Evolutionary conservation across 2,113 vertebrate genomes (phyloP).

Genomic region (Myotis lucifugus): DNA sequence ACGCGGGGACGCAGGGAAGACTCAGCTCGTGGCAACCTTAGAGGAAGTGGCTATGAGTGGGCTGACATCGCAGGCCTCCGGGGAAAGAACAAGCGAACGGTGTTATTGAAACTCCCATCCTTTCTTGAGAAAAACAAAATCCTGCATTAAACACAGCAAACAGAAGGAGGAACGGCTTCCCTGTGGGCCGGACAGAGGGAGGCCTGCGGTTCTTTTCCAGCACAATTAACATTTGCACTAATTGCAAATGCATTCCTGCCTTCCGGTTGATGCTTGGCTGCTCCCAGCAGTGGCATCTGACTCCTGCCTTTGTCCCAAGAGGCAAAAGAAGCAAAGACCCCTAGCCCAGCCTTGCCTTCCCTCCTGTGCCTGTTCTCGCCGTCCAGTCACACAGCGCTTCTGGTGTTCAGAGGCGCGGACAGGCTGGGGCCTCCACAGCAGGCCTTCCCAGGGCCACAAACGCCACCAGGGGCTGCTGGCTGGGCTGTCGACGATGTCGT

Average conservation of each 20-base stretch:
- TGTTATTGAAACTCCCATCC: not conserved
- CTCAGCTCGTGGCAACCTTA: not conserved
- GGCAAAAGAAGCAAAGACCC: conserved; percentile 74
- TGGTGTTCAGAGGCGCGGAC: conserved; percentile 51
- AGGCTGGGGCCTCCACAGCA: conserved; percentile 68
- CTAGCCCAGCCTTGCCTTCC: conserved; percentile 65
- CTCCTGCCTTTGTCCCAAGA: conserved; percentile 74
- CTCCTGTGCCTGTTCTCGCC: not conserved
- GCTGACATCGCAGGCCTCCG: not conserved
- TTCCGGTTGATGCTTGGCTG: conserved; percentile 44
- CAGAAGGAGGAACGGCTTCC: not conserved
- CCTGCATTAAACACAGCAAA: not conserved
- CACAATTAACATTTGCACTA: conserved; percentile 62
- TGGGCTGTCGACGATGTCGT: conserved; percentile 1
- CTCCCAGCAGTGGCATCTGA: conserved; percentile 59
- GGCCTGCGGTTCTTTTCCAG: conserved; percentile 9
- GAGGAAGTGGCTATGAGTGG: not conserved
- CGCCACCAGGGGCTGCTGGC: conserved; percentile 1
- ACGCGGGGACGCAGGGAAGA: not conserved
- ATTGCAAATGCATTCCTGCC: conserved; percentile 75
- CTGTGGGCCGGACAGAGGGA: not conserved
- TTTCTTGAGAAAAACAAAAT: not conserved
- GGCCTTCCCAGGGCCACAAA: not conserved
- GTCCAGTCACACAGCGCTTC: conserved; percentile 52
- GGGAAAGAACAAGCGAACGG: not conserved